Evolutionary conservation across 2,797 vertebrate genomes (phyloP), one percentile per base, ranked within the genome.

Genomic region (Helarctos malayanus): DNA sequence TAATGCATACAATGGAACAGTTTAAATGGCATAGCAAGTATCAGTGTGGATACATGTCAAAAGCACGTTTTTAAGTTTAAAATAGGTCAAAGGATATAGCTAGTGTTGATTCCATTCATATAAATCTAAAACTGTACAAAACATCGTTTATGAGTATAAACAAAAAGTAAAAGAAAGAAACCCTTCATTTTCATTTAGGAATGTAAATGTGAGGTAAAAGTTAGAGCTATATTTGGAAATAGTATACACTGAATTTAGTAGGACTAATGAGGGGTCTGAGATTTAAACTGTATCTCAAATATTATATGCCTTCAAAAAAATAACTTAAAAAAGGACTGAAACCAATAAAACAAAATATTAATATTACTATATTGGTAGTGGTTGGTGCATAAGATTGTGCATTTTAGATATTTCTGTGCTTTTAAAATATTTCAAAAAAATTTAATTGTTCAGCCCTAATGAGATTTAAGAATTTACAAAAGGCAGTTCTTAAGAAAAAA

Each of bases 401-500:
- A 27, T 45, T 75, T 0, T 68, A 68, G 35, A 35, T 68, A 19
- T 94, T 78, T 68, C 29, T 89, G n/a, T 81, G 2, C 18, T 86
- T 57, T 87, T 81, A 89, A 92, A 92, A 35, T 78, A 81, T 57
- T 49, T 69, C 2, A 79, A 35, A 52, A 79, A 8, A 45, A 19
- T 21, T 63, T 86, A 73, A 29, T 57, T 54, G 3, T 63, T 83
- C 12, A 65, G 18, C 27, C 59, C 7, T 79, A 81, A 49, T 73
- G 18, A 90, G n/a, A 32, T 83, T 65, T 71, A 79, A 2, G 25
- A 38, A 80, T 92, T 96, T 45, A n/a, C 2, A 29, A 75, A 87
- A 82, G 21, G 71, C 5, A 82, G n/a, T 52, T 63, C 49, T 96
- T 94, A 92, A 92, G n/a, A 85, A 75, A 92, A 91, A 35, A 76